Evolutionary conservation across 2,113 vertebrate species (phyloP).

Genomic region (Strix aluco): DNA sequence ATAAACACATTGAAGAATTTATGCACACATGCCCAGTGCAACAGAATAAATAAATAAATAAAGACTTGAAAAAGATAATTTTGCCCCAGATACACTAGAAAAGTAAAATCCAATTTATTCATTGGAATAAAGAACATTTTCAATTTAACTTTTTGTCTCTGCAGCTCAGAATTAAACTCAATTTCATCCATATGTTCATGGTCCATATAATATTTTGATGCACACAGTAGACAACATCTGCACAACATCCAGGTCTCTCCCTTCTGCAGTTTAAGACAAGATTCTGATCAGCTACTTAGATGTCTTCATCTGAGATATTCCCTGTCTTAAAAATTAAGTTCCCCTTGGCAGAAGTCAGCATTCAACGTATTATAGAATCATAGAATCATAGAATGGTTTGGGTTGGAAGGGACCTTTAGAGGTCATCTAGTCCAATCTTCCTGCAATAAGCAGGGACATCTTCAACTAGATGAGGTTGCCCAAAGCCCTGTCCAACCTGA

Average conservation of each 20-base stretch:
- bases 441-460: not conserved
- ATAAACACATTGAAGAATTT: not conserved
- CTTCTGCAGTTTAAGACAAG: not conserved
- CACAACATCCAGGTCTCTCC: not conserved
- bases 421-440: not conserved
- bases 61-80: not conserved
- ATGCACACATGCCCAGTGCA: accelerated
- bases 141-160: not conserved
- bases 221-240: not conserved
- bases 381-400: not conserved
- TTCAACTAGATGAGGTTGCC: not conserved
- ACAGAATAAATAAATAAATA: not conserved
- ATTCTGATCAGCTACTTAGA: not conserved
- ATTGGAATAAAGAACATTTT: not conserved
- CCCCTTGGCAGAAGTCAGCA: not conserved
- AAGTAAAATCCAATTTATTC: not conserved
- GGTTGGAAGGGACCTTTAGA: not conserved
- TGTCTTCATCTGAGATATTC: not conserved
- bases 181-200: not conserved
- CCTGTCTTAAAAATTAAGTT: not conserved
- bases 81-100: not conserved
- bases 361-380: not conserved
- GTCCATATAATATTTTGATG: not conserved
- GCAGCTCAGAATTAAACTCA: not conserved
- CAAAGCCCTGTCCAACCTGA: not conserved